A percentile compares a stretch with the other conserved stretches of the same genome.
Conservation (phyloP, 2,113 vertebrate genomes). For the Sigmodon hispidus region DNA sequence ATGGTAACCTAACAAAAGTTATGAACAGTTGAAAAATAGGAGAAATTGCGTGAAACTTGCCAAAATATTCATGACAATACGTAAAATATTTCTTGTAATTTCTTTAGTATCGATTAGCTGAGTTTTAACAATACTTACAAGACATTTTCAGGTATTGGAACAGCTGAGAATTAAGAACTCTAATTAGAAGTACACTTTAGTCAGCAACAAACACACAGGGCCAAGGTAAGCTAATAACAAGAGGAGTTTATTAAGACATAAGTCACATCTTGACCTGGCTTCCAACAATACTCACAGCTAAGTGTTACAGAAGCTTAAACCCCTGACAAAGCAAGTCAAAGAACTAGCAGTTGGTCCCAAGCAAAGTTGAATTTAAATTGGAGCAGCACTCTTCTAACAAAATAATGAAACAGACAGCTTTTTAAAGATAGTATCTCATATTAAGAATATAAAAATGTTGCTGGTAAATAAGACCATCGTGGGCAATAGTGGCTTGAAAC, state of each 20-base stretch:
- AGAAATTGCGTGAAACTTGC: neutral
- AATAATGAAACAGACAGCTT: neutral
- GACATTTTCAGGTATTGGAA: slow-evolving; percentile 44
- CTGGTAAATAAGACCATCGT: neutral
- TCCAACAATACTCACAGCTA: slow-evolving; percentile 62
- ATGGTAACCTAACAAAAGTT: slow-evolving; percentile 45
- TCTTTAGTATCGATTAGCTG: slow-evolving; percentile 56
- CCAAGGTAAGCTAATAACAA: slow-evolving; percentile 78
- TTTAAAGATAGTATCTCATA: neutral
- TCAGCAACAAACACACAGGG: slow-evolving; percentile 67
- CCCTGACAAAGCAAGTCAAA: slow-evolving; percentile 70
- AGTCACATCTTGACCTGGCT: slow-evolving; percentile 74
- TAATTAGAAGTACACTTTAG: slow-evolving; percentile 70
- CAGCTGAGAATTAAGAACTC: slow-evolving; percentile 70
- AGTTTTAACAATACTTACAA: slow-evolving; percentile 44
- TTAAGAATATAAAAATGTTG: neutral
- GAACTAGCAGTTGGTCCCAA: neutral
- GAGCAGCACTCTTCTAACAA: slow-evolving; percentile 48
- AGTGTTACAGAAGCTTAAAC: slow-evolving; percentile 62
- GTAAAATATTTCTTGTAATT: slow-evolving; percentile 44
- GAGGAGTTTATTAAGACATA: slow-evolving; percentile 78
- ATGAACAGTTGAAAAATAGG: neutral
- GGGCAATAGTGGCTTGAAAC: neutral
- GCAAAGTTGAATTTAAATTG: slow-evolving; percentile 50
- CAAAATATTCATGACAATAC: neutral